Evolutionary conservation across 2,888 invertebrate species (phyloP), one percentile per base, ranked within the genome.

Genomic region (Cephonodes hylas): DNA sequence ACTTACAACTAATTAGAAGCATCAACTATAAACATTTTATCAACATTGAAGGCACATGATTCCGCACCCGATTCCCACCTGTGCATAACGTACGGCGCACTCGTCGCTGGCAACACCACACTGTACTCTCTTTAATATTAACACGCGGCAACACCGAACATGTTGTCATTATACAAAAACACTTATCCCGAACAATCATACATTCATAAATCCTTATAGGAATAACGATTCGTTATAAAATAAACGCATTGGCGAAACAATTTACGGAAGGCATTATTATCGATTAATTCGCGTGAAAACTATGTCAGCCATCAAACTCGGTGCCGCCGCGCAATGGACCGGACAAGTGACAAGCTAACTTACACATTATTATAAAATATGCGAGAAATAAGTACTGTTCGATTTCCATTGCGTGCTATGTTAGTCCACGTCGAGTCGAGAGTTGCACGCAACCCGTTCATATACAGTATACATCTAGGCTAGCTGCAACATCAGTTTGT

Each of bases 11-110:
- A 89, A 79, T 85, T 89, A 89, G 87, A 92, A 92, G 91, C 91
- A 89, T 91, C 88, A 91, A 91, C 90, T 91, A 91, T 91, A 86
- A 87, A 89, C 79, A 78, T 80, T 85, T 84, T 89, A 89, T 91
- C 84, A 89, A 90, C 91, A 91, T 90, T 89, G 88, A 93, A 93
- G 93, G 93, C 93, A 93, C 93, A 92, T 91, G 76, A 81, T 93
- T 91, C 85, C 92, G 91, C 93, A 91, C 92, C 92, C 89, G 85
- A 83, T 87, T 88, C 86, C 77, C 79, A 79, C 79, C 77, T 72
- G 81, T 83, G 83, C 85, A 82, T 76, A 71, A 81, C 79, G 76
- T 76, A 76, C 79, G 84, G 86, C 80, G 84, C 86, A 85, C 83
- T 80, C 58, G 38, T 66, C 73, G 77, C 78, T 81, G 80, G 79